Conservation (phyloP, 2,113 vertebrate species). For the Pollimyrus isidori region DNA sequence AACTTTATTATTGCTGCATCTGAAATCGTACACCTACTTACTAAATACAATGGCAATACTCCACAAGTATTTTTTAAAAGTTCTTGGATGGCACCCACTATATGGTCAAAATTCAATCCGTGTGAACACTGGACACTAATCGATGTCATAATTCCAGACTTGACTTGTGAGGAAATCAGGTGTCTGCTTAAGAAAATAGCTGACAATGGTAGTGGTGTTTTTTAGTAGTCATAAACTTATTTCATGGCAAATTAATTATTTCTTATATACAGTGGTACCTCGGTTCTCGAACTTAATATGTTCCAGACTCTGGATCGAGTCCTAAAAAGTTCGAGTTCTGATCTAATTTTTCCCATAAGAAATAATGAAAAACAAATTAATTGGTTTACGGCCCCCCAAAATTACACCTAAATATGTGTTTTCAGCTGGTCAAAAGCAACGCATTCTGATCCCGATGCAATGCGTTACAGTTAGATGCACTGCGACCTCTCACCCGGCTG, state of each 20-base stretch:
- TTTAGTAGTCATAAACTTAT: neutral
- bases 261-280: no score
- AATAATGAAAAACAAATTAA: no score
- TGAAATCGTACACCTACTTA: neutral
- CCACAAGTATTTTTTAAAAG: neutral
- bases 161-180: neutral
- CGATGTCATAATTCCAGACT: neutral
- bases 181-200: neutral
- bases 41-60: neutral
- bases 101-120: neutral
- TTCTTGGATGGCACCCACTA: neutral
- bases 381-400: no score
- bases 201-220: neutral
- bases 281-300: no score
- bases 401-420: no score
- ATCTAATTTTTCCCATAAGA: no score
- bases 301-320: no score
- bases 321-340: no score
- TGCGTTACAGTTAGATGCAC: no score
- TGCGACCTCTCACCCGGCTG: no score
- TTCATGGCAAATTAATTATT: neutral
- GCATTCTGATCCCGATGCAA: no score
- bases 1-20: neutral
- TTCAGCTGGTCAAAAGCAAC: no score
- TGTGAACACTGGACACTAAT: neutral